Percentiles rank a stretch among this genome's conserved stretches.
phyloP scores from a whole-genome alignment of 1,140 invertebrate genomes.

The Leptestheria dahalacensis region DNA sequence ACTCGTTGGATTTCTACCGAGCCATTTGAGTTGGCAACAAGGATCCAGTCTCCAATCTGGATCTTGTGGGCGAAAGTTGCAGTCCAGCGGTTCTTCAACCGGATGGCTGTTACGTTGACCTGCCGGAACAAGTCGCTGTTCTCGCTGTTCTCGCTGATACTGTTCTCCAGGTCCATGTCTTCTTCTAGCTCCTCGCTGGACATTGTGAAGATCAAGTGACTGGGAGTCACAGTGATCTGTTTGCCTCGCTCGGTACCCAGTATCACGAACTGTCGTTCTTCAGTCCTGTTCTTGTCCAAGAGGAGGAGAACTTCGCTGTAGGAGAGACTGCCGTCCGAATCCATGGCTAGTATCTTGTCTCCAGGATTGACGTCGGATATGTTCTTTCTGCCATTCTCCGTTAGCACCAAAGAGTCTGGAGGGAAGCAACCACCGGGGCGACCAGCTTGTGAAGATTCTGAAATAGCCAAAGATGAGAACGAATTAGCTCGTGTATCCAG shows the following conservation, averaged over 20 bases:
- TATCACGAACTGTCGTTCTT: slow-evolving; percentile 49
- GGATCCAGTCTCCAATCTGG: slow-evolving; percentile 26
- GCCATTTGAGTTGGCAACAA: slow-evolving; percentile 25
- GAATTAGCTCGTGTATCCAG: too few relatives aligned
- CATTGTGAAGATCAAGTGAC: slow-evolving; percentile 51
- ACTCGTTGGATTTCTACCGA: slow-evolving; percentile 33
- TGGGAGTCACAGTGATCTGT: slow-evolving; percentile 60
- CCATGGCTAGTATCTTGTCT: slow-evolving; percentile 62
- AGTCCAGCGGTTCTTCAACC: slow-evolving; percentile 1
- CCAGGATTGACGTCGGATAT: slow-evolving; percentile 54
- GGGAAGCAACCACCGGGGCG: slow-evolving; percentile 68
- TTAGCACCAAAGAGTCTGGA: slow-evolving; percentile 41
- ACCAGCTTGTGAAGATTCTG: slow-evolving; percentile 80
- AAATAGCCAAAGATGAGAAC: too few relatives aligned
- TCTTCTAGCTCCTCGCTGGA: slow-evolving; percentile 8
- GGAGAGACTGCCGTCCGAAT: slow-evolving; percentile 42
- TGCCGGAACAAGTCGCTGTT: not conserved
- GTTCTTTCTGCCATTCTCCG: slow-evolving; percentile 33
- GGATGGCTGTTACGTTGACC: not conserved
- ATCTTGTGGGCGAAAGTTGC: slow-evolving; percentile 28
- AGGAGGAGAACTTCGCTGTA: slow-evolving; percentile 78
- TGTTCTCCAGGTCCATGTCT: slow-evolving; percentile 10
- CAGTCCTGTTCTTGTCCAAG: slow-evolving; percentile 56
- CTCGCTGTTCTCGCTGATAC: not conserved
- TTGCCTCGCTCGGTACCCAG: slow-evolving; percentile 51